These are phyloP conservation scores for Sebastes cheni DNA, from an alignment of 2,797 vertebrate genomes.

Conservation along the genomic window DNA sequence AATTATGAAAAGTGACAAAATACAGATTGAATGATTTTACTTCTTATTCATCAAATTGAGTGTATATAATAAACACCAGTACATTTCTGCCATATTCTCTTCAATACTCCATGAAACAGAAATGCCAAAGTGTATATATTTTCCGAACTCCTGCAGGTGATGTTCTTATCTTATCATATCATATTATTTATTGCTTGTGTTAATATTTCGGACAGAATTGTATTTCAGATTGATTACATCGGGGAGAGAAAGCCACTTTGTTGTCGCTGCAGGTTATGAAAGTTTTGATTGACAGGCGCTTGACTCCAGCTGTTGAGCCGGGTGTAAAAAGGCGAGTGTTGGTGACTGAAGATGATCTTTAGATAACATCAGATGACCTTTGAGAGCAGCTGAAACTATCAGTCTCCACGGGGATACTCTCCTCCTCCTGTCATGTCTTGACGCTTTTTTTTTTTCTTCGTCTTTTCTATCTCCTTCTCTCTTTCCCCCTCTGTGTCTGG, in stretches of 20 bases:
- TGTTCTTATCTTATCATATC: not conserved
- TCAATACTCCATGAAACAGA: not conserved
- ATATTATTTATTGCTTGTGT: not conserved
- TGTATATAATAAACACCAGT: not conserved
- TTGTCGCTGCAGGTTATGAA: conserved; percentile 55
- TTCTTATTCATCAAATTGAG: not conserved
- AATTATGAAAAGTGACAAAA: not conserved
- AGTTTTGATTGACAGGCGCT: conserved; percentile 68
- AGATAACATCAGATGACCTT: conserved; percentile 78
- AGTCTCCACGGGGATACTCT: conserved; percentile 60
- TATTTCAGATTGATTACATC: conserved; percentile 33
- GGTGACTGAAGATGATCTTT: conserved; percentile 75
- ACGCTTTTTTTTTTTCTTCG: conserved; percentile 34
- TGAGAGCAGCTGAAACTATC: conserved; percentile 67
- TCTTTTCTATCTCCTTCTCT: conserved; percentile 38
- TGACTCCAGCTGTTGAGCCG: conserved; percentile 60
- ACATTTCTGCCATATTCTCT: not conserved
- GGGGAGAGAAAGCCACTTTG: conserved; percentile 12
- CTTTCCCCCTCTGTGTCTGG: conserved; percentile 52
- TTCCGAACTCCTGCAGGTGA: not conserved
- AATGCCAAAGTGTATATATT: not conserved
- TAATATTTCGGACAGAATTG: not conserved
- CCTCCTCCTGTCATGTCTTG: conserved; percentile 68
- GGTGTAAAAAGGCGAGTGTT: conserved; percentile 52
- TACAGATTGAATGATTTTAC: not conserved